A percentile compares a stretch with the other conserved stretches of the same genome.
Evolutionary conservation across 2,888 invertebrate genomes (phyloP).

Genomic region (Pandemis cinnamomeana): DNA sequence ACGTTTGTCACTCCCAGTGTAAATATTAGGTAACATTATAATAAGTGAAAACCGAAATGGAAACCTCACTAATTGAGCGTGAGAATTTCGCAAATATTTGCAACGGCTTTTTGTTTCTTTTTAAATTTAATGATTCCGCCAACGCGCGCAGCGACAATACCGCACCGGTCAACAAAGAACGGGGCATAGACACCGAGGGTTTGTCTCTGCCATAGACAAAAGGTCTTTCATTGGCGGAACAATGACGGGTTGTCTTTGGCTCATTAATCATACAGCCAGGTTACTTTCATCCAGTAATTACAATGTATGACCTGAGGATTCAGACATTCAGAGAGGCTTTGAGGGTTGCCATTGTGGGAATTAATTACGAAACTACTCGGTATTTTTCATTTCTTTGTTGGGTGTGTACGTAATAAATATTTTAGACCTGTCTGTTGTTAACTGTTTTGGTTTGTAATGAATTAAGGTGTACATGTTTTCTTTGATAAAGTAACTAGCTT

Average conservation of each 20-base stretch:
- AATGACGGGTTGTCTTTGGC: conserved; percentile 76
- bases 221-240: conserved; percentile 78
- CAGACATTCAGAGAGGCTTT: conserved; percentile 57
- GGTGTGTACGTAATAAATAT: conserved; percentile 52
- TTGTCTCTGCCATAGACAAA: conserved; percentile 81
- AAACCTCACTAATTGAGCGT: conserved; percentile 45
- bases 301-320: conserved; percentile 69
- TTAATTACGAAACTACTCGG: conserved; percentile 69
- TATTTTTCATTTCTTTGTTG: conserved; percentile 64
- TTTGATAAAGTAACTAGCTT: not conserved
- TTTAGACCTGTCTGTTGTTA: conserved; percentile 30
- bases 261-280: conserved; percentile 83
- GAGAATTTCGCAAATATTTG: conserved; percentile 76
- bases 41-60: conserved; percentile 12
- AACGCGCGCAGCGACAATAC: conserved; percentile 70
- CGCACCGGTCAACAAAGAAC: conserved; percentile 73
- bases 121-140: conserved; percentile 76
- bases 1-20: conserved; percentile 31
- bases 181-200: conserved; percentile 76
- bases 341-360: conserved; percentile 62
- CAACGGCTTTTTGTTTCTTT: conserved; percentile 57
- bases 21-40: conserved; percentile 34
- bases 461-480: not conserved
- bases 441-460: conserved; percentile 15
- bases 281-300: conserved; percentile 83